Conservation (phyloP, 2,797 vertebrate species). For the Sparus aurata region DNA sequence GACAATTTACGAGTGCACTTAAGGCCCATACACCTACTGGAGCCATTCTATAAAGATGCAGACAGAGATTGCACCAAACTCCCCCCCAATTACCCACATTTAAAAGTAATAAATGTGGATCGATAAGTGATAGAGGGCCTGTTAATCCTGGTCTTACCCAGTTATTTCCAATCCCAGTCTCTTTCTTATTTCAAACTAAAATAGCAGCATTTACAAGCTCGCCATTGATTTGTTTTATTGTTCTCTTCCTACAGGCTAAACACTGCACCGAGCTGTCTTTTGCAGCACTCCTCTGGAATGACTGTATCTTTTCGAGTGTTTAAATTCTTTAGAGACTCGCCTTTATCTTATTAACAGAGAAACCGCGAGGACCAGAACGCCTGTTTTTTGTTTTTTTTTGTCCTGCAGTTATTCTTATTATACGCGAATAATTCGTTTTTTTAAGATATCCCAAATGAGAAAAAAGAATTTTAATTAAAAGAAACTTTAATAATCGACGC, state of each 20-base stretch:
- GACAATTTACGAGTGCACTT: constrained; percentile 86
- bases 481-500: constrained; percentile 38
- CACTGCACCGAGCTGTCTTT: constrained; percentile 48
- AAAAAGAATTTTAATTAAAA: constrained; percentile 43
- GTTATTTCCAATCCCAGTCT: constrained; percentile 70
- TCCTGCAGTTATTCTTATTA: constrained; percentile 30
- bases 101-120: constrained; percentile 84
- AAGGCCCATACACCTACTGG: constrained; percentile 80
- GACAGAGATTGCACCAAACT: constrained; percentile 81
- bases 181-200: constrained; percentile 65
- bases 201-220: constrained; percentile 71
- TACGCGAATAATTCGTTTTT: constrained; percentile 26
- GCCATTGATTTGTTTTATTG: constrained; percentile 72
- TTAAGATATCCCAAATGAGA: constrained; percentile 31
- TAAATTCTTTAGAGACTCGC: constrained; percentile 44
- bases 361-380: background rate
- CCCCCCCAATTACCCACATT: constrained; percentile 79
- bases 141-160: constrained; percentile 70
- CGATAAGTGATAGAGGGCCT: constrained; percentile 76
- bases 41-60: constrained; percentile 82
- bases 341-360: constrained; percentile 45
- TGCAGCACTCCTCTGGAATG: constrained; percentile 4
- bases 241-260: constrained; percentile 68
- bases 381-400: constrained; percentile 5
- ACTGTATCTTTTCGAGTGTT: constrained; percentile 40